Conservation (phyloP, 2,888 invertebrate genomes). For the Anarsia innoxiella region DNA sequence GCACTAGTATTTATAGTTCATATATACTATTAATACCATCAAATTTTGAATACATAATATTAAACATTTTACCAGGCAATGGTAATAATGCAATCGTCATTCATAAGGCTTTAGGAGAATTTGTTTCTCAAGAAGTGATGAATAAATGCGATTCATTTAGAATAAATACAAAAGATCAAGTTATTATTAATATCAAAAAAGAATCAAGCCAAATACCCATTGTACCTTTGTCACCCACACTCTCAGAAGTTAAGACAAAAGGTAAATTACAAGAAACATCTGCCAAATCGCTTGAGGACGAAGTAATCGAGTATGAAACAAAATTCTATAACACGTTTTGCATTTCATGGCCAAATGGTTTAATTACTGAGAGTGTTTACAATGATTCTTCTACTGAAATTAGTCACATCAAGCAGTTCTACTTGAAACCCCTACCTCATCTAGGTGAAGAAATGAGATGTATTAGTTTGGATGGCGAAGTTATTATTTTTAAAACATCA, state of each 20-base stretch:
- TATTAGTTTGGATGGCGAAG: constrained; percentile 57
- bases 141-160: constrained; percentile 53
- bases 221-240: background rate
- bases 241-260: too few relatives aligned
- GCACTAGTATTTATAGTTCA: constrained; percentile 41
- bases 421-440: constrained; percentile 24
- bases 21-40: constrained; percentile 54
- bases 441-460: constrained; percentile 53
- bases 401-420: constrained; percentile 57
- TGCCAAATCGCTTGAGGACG: too few relatives aligned
- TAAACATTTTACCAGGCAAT: constrained; percentile 50
- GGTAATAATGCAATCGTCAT: constrained; percentile 53
- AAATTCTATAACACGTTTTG: constrained; percentile 42
- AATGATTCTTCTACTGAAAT: constrained; percentile 41
- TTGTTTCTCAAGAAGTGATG: constrained; percentile 25
- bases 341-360: constrained; percentile 63
- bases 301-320: too few relatives aligned
- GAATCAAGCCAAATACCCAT: constrained; percentile 32
- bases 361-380: constrained; percentile 54
- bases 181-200: constrained; percentile 52
- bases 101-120: constrained; percentile 47
- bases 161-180: constrained; percentile 46
- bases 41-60: constrained; percentile 48
- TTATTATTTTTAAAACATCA: constrained; percentile 47
- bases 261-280: too few relatives aligned